Base-by-base conservation (phyloP, 2,113 vertebrate species). In the Panthera uncia region DNA sequence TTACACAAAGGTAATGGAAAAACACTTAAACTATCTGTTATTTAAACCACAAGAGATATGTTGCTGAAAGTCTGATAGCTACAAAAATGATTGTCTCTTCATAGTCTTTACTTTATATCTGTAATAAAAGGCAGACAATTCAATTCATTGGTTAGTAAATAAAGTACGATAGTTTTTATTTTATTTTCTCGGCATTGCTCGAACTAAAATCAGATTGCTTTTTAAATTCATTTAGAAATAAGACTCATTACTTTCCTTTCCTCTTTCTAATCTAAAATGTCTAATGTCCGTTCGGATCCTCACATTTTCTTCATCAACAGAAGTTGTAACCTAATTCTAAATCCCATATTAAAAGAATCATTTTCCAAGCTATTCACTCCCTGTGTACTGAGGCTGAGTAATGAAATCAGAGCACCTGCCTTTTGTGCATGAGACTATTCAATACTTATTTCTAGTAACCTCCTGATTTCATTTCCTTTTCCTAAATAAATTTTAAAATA, bases 101-200 rank as follows among this genome's bases (percentile, higher is more conserved):
- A 99, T 99, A 99, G 99, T 99, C 99, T 99, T 99, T 99, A 99
- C 99, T 99, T 99, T 99, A 99, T 99, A 99, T 98, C 98, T 98
- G 99, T 99, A 99, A 99, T 99, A 99, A 99, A 99, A 99, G 99
- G 99, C 96, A 98, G 99, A 99, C 99, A 99, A 99, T 99, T 99
- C 99, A 99, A 99, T 99, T 99, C 99, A 99, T 99, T 95, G 99
- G 99, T 99, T 99, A 98, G 99, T 99, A 99, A 99, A 99, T 99
- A 99, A 99, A 99, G 98, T 97, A 98, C 84, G 96, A 98, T 98
- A 98, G 98, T 98, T 99, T 99, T 99, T 98, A 99, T 99, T 99
- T 98, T 99, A 98, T 98, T 99, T 98, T 98, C 97, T 98, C 98
- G 97, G 98, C 98, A 98, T 98, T 98, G 97, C 96, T 97, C 98